Percentiles rank a stretch among this genome's conserved stretches.
Evolutionary conservation across 2,113 vertebrate species (phyloP).

Genomic region (Lontra canadensis): DNA sequence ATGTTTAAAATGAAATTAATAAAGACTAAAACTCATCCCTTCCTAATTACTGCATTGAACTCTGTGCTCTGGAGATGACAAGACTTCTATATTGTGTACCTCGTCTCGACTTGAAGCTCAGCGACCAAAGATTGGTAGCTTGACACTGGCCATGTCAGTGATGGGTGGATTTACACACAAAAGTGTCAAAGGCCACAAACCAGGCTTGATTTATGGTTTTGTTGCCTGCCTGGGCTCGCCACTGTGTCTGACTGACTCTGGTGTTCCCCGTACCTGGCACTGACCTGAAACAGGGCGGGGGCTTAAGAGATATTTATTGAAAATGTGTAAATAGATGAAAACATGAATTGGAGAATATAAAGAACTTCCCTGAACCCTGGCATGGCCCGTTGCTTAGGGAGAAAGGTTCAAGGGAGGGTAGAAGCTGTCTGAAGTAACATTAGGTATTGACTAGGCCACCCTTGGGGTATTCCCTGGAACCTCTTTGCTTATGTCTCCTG

Average conservation of each 20-base stretch:
- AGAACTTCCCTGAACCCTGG: not conserved
- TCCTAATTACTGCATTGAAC: not conserved
- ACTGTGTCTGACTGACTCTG: not conserved
- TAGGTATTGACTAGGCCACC: not conserved
- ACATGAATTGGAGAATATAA: not conserved
- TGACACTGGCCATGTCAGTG: not conserved
- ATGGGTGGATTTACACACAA: not conserved
- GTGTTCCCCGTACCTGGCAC: not conserved
- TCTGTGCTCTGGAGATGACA: not conserved
- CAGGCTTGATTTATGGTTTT: not conserved
- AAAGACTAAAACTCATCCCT: not conserved
- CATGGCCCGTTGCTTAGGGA: not conserved
- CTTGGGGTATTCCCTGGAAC: not conserved
- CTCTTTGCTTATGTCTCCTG: not conserved
- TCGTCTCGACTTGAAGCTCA: not conserved
- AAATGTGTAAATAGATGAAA: not conserved
- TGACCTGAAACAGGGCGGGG: not conserved
- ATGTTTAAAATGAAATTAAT: not conserved
- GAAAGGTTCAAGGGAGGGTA: not conserved
- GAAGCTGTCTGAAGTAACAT: not conserved
- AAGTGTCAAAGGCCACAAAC: not conserved
- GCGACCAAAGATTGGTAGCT: not conserved
- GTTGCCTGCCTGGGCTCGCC: not conserved
- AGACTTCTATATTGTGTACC: not conserved
- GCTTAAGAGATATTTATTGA: not conserved